Evolutionary conservation across 2,797 vertebrate genomes (phyloP), one percentile per base, ranked within the genome.

Genomic region (Lophius americanus): DNA sequence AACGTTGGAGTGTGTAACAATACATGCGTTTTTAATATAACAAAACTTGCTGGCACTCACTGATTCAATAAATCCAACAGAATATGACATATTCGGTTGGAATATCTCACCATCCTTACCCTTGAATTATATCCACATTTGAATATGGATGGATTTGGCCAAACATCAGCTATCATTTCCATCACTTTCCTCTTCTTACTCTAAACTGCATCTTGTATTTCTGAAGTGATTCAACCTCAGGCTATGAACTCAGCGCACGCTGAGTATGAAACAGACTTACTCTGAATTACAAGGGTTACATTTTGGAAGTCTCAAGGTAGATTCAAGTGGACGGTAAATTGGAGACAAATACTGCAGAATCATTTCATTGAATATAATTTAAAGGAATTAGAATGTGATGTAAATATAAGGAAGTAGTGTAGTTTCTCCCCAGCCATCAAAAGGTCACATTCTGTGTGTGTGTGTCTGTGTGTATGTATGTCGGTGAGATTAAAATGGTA

Each of bases 111-210:
- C 43, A 60, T 14, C 51, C 13, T 46, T 63, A 32, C 23, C 33
- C 42, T 35, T 48, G 23, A 68, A 60, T 66, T 54, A 64, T 68
- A 61, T 60, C 3, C 41, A 58, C 39, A 54, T 54, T 78, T 52
- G 42, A 59, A 55, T 65, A 50, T 70, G 39, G 73, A 65, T 67
- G 57, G 61, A 60, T 75, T 78, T 57, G 61, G 64, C 77, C 62
- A 60, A 76, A 70, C 54, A 75, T 64, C 46, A 54, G 49, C 51
- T 56, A 9, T 70, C 5, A 23, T 56, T 60, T 60, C 43, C 5
- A 6, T 64, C 37, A 53, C 42, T 73, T 63, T 46, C 69, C 51
- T 48, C 62, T 46, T 64, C 32, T 23, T 23, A 23, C 1, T 23
- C 23, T 23, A 51, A 41, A 79, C 47, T 60, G 39, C 65, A 68